A percentile compares a stretch with the other conserved stretches of the same genome.
Conservation (phyloP, 2,797 vertebrate species). For the Pterois miles region DNA sequence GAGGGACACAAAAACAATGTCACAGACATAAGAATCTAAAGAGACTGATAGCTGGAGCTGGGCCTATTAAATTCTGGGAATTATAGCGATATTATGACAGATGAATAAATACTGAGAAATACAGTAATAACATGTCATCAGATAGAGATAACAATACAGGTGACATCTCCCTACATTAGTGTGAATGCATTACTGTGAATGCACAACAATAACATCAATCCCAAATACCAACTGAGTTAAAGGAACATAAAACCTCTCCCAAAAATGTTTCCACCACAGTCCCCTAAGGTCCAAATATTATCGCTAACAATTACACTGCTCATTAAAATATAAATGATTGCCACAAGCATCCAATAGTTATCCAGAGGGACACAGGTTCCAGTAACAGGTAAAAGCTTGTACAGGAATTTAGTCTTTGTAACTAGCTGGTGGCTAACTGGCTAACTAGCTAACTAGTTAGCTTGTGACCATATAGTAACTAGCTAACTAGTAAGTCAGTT, state of each 20-base stretch:
- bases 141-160: neutral
- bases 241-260: neutral
- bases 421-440: neutral
- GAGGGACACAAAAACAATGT: conserved; percentile 1
- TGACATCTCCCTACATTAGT: too few relatives aligned
- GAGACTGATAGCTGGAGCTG: neutral
- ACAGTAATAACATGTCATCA: neutral
- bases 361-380: neutral
- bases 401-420: neutral
- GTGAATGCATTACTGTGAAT: too few relatives aligned
- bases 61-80: neutral
- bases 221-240: neutral
- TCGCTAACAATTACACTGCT: neutral
- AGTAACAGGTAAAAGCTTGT: too few relatives aligned
- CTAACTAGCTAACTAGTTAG: neutral
- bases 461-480: too few relatives aligned
- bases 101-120: neutral
- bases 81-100: neutral
- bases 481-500: too few relatives aligned
- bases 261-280: neutral
- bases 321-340: neutral
- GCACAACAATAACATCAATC: neutral
- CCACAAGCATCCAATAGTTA: neutral
- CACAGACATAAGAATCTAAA: neutral
- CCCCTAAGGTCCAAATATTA: neutral